Conservation (phyloP, 1,140 invertebrate species). For the Spodoptera frugiperda region DNA sequence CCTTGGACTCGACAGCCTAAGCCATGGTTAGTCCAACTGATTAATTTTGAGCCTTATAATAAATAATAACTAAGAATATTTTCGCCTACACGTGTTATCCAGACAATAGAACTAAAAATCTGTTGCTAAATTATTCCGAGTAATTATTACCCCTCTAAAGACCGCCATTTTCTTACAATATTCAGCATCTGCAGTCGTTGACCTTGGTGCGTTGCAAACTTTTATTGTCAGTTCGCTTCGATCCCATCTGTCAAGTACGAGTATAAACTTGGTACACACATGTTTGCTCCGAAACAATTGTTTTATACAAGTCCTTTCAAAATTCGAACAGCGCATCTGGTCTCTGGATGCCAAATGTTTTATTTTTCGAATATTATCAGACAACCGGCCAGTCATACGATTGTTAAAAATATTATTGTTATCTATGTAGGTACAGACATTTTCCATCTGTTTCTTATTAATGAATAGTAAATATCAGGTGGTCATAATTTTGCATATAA, state of each 20-base stretch:
- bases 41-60: no score
- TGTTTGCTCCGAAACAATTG: constrained; percentile 20
- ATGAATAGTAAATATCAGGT: constrained; percentile 10
- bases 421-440: not conserved
- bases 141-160: not conserved
- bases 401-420: not conserved
- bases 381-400: constrained; percentile 1
- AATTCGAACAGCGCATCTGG: constrained; percentile 38
- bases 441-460: not conserved
- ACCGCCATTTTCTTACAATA: constrained; percentile 14
- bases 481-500: constrained; percentile 61
- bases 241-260: constrained; percentile 44
- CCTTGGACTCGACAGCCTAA: no score
- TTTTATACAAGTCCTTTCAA: constrained; percentile 41
- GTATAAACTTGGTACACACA: constrained; percentile 27
- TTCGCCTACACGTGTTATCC: no score
- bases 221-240: constrained; percentile 33
- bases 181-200: constrained; percentile 20
- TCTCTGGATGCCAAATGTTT: constrained; percentile 38
- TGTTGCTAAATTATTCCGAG: not conserved
- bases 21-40: no score
- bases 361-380: constrained; percentile 23
- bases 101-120: not conserved
- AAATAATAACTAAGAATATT: no score
- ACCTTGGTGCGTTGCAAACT: constrained; percentile 37